A percentile compares a stretch with the other conserved stretches of the same genome.
phyloP scores from a whole-genome alignment of 2,888 invertebrate species.

The Metacarcinus magister region DNA sequence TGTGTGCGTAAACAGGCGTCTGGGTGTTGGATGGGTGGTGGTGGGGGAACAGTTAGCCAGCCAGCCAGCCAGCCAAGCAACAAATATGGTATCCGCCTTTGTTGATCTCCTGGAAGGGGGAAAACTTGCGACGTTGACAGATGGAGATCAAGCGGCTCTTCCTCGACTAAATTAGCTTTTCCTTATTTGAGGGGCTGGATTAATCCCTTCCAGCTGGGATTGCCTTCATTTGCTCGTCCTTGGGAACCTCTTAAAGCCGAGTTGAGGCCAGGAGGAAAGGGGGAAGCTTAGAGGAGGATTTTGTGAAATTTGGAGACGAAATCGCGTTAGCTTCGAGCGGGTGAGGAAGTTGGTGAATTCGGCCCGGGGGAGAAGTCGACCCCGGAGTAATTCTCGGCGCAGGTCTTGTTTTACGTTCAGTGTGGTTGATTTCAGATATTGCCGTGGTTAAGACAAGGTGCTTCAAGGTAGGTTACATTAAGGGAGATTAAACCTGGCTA shows the following conservation, averaged over 20 bases:
- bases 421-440: constrained; percentile 46
- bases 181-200: constrained; percentile 80
- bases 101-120: constrained; percentile 73
- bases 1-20: not conserved
- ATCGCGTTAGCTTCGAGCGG: constrained; percentile 52
- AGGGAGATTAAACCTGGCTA: constrained; percentile 18
- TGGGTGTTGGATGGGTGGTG: not conserved
- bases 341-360: constrained; percentile 32
- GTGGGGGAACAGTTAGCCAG: constrained; percentile 57
- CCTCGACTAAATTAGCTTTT: constrained; percentile 80
- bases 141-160: constrained; percentile 81
- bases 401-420: constrained; percentile 47
- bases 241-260: constrained; percentile 52
- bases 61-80: constrained; percentile 79
- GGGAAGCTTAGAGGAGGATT: constrained; percentile 51
- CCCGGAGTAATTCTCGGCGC: constrained; percentile 51
- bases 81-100: constrained; percentile 81
- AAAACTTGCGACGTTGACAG: constrained; percentile 82
- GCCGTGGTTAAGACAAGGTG: constrained; percentile 53
- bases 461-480: constrained; percentile 38
- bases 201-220: constrained; percentile 70
- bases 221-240: constrained; percentile 67
- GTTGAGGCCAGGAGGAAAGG: constrained; percentile 58
- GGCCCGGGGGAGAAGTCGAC: constrained; percentile 38
- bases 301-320: constrained; percentile 64